phyloP scores from a whole-genome alignment of 2,888 invertebrate genomes.

The Aromia moschata region DNA sequence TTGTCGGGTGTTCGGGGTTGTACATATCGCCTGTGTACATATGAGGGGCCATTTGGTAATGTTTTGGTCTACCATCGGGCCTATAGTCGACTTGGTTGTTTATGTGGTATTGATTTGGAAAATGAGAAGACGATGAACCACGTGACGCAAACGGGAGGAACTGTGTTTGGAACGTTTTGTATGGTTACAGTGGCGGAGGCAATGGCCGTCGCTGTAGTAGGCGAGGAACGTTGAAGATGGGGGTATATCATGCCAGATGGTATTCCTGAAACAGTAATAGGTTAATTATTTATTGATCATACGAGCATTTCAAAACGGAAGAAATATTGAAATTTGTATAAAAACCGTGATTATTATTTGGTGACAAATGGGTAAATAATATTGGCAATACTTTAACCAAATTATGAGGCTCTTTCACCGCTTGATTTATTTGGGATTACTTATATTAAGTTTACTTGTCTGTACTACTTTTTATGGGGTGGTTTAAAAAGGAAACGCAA shows the following conservation, averaged over 20 bases:
- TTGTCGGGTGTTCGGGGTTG: conserved; percentile 59
- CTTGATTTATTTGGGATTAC: no score
- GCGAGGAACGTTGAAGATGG: conserved; percentile 71
- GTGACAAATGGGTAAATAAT: no score
- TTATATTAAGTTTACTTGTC: no score
- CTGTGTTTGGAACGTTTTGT: conserved; percentile 69
- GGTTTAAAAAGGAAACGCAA: no score
- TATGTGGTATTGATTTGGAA: conserved; percentile 60
- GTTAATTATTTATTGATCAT: no score
- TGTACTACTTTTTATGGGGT: no score
- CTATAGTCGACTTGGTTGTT: conserved; percentile 57
- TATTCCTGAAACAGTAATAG: conserved; percentile 47
- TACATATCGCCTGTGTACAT: conserved; percentile 57
- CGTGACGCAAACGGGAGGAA: conserved; percentile 69
- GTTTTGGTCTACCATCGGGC: conserved; percentile 52
- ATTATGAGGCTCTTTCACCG: no score
- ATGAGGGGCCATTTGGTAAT: conserved; percentile 54
- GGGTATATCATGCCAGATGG: conserved; percentile 66
- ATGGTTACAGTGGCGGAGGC: conserved; percentile 66
- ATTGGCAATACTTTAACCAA: no score
- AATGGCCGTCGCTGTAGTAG: conserved; percentile 72
- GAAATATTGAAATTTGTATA: no score
- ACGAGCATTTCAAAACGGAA: no score
- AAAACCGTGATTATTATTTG: no score
- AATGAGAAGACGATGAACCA: conserved; percentile 62